phyloP scores from a whole-genome alignment of 2,113 vertebrate genomes.

The Vidua macroura region DNA sequence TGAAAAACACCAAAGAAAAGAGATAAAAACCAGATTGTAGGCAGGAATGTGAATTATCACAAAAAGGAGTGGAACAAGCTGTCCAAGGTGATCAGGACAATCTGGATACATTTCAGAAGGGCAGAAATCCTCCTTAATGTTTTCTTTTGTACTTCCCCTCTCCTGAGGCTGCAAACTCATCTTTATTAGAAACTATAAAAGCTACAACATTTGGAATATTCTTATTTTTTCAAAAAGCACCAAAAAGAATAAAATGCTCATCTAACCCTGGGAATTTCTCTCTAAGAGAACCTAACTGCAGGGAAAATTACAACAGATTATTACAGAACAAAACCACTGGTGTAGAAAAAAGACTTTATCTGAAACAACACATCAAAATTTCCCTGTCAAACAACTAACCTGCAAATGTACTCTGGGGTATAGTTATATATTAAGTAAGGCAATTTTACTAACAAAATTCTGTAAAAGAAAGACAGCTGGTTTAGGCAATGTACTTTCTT shows the following conservation, averaged over 20 bases:
- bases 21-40: neutral
- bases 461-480: neutral
- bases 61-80: neutral
- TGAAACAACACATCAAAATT: slow-evolving; percentile 8
- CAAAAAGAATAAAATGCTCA: neutral
- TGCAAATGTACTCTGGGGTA: neutral
- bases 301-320: neutral
- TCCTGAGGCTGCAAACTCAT: neutral
- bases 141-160: neutral
- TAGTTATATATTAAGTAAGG: neutral
- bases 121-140: neutral
- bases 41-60: slow-evolving; percentile 17
- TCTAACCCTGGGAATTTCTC: neutral
- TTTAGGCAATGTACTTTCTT: neutral
- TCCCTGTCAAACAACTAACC: neutral
- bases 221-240: neutral
- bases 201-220: neutral
- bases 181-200: neutral
- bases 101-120: neutral
- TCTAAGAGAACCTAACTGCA: neutral
- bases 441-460: neutral
- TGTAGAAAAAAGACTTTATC: neutral
- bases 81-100: slow-evolving; percentile 38
- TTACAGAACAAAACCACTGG: neutral
- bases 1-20: neutral